Conservation (phyloP, 2,797 vertebrate species). For the Peromyscus aztecus region DNA sequence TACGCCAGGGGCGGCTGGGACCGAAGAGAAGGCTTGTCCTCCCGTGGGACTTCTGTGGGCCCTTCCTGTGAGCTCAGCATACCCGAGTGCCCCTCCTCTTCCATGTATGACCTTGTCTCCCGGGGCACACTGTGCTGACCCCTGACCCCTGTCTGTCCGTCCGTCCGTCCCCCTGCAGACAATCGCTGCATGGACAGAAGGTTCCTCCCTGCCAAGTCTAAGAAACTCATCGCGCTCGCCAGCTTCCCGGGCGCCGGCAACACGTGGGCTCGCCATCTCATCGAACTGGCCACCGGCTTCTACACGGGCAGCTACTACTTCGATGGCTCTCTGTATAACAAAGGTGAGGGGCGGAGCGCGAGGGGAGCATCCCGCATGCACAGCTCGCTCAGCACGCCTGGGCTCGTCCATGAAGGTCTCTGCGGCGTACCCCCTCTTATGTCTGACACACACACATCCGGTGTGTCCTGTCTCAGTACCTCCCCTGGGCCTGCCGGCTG, state of each 20-base stretch:
- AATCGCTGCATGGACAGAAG: slow-evolving; percentile 98
- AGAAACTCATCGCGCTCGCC: slow-evolving; percentile 94
- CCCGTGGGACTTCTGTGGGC: not conserved
- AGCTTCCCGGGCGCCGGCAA: slow-evolving; percentile 98
- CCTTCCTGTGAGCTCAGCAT: not conserved
- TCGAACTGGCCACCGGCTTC: slow-evolving; percentile 96
- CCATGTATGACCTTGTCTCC: not conserved
- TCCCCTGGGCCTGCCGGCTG: not conserved
- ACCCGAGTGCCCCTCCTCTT: not conserved
- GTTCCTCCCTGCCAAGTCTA: slow-evolving; percentile 93
- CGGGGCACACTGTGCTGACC: rapidly evolving
- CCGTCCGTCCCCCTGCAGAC: slow-evolving; percentile 87
- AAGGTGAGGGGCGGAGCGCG: slow-evolving; percentile 89
- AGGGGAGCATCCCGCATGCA: no score
- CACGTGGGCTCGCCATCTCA: slow-evolving; percentile 98
- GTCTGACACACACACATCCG: not conserved
- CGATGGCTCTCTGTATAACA: slow-evolving; percentile 98
- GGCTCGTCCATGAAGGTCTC: not conserved
- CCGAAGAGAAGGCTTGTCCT: not conserved
- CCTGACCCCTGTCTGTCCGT: not conserved
- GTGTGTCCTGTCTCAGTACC: no score
- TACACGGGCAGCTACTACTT: slow-evolving; percentile 99
- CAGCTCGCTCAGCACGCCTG: rapidly evolving
- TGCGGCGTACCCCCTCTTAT: not conserved
- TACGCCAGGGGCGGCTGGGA: not conserved